Percentiles rank a stretch among this genome's conserved stretches.
Conservation (phyloP, 1,140 invertebrate genomes). For the Pteromalus puparum region DNA sequence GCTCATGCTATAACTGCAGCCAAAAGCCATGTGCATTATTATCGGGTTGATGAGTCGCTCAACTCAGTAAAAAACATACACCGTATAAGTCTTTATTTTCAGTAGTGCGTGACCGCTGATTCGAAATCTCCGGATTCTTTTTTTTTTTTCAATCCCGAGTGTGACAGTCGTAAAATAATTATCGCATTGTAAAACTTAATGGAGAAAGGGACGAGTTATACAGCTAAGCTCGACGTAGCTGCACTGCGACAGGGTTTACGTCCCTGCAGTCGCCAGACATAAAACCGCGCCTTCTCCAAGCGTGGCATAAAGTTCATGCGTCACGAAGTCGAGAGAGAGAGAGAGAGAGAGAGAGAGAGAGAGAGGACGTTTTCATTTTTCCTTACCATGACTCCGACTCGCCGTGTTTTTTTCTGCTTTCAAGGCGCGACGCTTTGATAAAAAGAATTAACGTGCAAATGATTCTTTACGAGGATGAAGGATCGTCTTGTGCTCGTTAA, state of each 20-base stretch:
- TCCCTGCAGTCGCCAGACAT: conserved; percentile 27
- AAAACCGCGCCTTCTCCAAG: conserved; percentile 32
- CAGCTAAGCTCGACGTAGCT: not conserved
- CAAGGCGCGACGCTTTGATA: not conserved
- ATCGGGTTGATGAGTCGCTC: no score
- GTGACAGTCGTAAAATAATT: conserved; percentile 52
- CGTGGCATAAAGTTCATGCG: conserved; percentile 39
- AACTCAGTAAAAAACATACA: not conserved
- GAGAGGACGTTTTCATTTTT: conserved; percentile 36
- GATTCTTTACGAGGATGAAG: conserved; percentile 43
- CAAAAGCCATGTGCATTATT: no score
- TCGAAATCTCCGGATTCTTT: conserved; percentile 40
- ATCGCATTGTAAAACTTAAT: conserved; percentile 48
- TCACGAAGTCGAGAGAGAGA: not conserved
- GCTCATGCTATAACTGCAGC: no score
- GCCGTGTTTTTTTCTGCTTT: conserved; percentile 6
- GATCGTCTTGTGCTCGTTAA: not conserved
- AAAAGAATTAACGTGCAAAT: conserved; percentile 38
- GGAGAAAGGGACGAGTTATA: conserved; percentile 36
- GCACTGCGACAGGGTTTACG: conserved; percentile 28
- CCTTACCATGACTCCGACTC: not conserved
- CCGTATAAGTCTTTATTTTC: not conserved
- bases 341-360: no score
- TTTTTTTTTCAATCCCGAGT: conserved; percentile 41
- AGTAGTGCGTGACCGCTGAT: conserved; percentile 12